Percentiles rank a stretch among this genome's conserved stretches.
These are phyloP conservation scores for Nemotelus nigrinus DNA, from an alignment of 2,888 invertebrate genomes.

Conservation along the genomic window DNA sequence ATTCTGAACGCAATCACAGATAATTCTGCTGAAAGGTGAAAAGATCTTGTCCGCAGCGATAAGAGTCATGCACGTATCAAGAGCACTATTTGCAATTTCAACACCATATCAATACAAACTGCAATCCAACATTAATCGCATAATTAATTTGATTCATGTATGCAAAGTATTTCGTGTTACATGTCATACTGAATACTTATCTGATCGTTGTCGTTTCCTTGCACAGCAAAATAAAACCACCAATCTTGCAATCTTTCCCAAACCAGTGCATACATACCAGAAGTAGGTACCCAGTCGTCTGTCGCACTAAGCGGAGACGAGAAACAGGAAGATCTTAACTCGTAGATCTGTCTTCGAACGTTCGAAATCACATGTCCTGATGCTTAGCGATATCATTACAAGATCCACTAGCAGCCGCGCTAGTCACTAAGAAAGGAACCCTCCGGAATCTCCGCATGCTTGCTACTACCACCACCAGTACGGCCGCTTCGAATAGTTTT, in stretches of 20 bases:
- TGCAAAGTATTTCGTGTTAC: constrained; percentile 58
- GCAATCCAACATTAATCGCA: constrained; percentile 63
- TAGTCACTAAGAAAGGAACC: constrained; percentile 2
- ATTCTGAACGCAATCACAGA: background rate
- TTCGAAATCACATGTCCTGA: constrained; percentile 43
- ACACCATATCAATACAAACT: constrained; percentile 2
- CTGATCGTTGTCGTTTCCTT: constrained; percentile 47
- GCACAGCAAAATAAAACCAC: constrained; percentile 48
- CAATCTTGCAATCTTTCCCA: constrained; percentile 30
- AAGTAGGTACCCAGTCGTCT: background rate
- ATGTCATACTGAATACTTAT: constrained; percentile 53
- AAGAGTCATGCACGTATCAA: background rate
- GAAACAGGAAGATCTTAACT: constrained; percentile 45
- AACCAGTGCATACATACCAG: too few species aligned
- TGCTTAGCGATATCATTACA: constrained; percentile 28
- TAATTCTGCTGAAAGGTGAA: constrained; percentile 15
- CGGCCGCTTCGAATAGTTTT: background rate
- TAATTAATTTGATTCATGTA: constrained; percentile 66
- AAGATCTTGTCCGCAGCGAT: background rate
- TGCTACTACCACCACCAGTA: background rate
- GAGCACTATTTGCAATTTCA: background rate
- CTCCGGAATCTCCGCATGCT: background rate
- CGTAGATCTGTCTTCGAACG: constrained; percentile 34
- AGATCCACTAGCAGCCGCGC: background rate
- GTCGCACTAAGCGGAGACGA: constrained; percentile 17